Evolutionary conservation across 2,113 vertebrate genomes (phyloP), one percentile per base, ranked within the genome.

Genomic region (Nycticebus coucang): DNA sequence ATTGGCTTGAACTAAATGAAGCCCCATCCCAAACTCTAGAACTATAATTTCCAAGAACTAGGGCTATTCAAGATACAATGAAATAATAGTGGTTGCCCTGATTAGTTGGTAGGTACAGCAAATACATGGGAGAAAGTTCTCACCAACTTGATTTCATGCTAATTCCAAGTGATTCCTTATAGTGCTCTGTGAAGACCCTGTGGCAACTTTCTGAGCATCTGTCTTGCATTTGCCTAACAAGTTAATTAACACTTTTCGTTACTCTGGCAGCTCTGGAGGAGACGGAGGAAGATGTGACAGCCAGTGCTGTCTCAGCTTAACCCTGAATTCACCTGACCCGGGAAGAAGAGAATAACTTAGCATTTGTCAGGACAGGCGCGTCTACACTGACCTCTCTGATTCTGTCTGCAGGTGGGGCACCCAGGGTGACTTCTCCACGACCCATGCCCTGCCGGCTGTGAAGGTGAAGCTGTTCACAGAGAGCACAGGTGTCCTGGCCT

Each of bases 401-500:
- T 98, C 77, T 96, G 98, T 98, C 98, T 98, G 94, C 98, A 99
- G 99, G 72, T 99, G 99, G 99, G 99, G 99, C 17, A 99, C 99
- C 93, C 99, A 99, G 98, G 99, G 99, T 35, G 99, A 99, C 98
- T 99, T 99, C 98, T 99, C 99, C 0, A 99, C 99, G 17, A 99
- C 99, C 11, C 99, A 99, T 0, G 99, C 99, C 0, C 98, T 99
- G 81, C 99, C 99, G 18, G 99, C 99, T 19, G 99, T 99, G 95
- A 99, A 99, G 98, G 99, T 99, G 97, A 99, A 99, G 98, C 98
- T 99, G 82, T 99, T 99, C 97, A 99, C 99, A 0, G 99, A 99
- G 97, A 99, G 99, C 98, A 99, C 99, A 0, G 99, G 99, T 0
- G 99, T 99, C 81, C 95, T 99, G 98, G 99, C 99, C 71, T 98